A percentile compares a stretch with the other conserved stretches of the same genome.
phyloP scores from a whole-genome alignment of 2,113 vertebrate species.

The Etia nguti region DNA sequence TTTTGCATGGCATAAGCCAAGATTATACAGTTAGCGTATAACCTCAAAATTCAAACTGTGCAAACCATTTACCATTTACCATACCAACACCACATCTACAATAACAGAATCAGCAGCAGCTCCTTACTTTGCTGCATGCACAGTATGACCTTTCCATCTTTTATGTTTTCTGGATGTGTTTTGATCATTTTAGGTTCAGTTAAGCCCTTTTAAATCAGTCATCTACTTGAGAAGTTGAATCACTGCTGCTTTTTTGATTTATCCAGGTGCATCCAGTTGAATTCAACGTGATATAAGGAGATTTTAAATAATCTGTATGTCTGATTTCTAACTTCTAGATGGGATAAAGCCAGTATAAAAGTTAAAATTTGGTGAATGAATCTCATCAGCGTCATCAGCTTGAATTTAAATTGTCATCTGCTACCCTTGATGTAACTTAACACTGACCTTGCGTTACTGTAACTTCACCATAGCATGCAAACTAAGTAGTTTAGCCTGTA shows the following conservation, averaged over 20 bases:
- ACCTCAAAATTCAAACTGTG: neutral
- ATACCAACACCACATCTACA: neutral
- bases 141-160: neutral
- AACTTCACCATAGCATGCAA: neutral
- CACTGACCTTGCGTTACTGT: neutral
- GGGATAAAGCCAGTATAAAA: neutral
- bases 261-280: neutral
- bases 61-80: neutral
- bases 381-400: neutral
- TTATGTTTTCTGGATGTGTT: neutral
- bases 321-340: neutral
- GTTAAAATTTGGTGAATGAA: neutral
- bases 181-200: neutral
- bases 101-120: neutral
- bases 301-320: neutral
- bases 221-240: neutral
- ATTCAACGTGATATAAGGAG: neutral
- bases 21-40: neutral
- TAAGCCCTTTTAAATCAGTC: neutral
- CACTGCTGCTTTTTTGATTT: neutral
- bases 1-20: neutral
- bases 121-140: neutral
- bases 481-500: neutral
- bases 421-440: neutral
- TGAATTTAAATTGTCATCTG: neutral